phyloP scores from a whole-genome alignment of 2,888 invertebrate species.

The Serrognathus titanus region DNA sequence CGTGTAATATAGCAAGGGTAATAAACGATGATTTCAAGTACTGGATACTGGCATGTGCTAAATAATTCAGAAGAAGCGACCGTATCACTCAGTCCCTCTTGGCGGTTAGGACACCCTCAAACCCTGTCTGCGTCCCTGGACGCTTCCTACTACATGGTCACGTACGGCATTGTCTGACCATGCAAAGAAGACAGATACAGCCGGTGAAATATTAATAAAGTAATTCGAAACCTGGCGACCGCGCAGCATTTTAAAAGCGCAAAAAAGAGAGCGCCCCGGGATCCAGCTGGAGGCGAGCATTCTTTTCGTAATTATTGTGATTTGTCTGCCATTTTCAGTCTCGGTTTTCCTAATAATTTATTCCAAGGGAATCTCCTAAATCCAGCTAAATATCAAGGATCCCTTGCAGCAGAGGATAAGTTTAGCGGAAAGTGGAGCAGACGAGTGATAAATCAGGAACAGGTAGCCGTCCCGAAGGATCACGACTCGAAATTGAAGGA shows the following conservation, averaged over 20 bases:
- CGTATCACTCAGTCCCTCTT: conserved; percentile 42
- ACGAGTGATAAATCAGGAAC: conserved; percentile 51
- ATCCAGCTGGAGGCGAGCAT: conserved; percentile 3
- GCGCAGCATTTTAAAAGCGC: conserved; percentile 1
- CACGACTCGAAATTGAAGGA: conserved; percentile 44
- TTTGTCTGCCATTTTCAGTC: conserved; percentile 23
- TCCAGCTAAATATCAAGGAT: conserved; percentile 49
- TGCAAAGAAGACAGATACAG: conserved; percentile 41
- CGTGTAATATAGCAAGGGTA: conserved; percentile 5
- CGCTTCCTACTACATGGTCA: conserved; percentile 32
- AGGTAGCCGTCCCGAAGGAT: conserved; percentile 47
- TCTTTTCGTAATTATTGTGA: conserved; percentile 22
- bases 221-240: neutral
- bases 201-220: conserved; percentile 46
- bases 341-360: conserved; percentile 41
- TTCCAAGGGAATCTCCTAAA: conserved; percentile 44
- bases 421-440: conserved; percentile 47
- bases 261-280: conserved; percentile 1
- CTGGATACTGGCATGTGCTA: conserved; percentile 34
- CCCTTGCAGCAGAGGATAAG: conserved; percentile 46
- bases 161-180: conserved; percentile 46
- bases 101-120: conserved; percentile 30
- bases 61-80: conserved; percentile 45
- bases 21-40: conserved; percentile 28
- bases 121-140: conserved; percentile 19